Evolutionary conservation across 2,888 invertebrate genomes (phyloP), one percentile per base, ranked within the genome.

Genomic region (Stenichneumon culpator): DNA sequence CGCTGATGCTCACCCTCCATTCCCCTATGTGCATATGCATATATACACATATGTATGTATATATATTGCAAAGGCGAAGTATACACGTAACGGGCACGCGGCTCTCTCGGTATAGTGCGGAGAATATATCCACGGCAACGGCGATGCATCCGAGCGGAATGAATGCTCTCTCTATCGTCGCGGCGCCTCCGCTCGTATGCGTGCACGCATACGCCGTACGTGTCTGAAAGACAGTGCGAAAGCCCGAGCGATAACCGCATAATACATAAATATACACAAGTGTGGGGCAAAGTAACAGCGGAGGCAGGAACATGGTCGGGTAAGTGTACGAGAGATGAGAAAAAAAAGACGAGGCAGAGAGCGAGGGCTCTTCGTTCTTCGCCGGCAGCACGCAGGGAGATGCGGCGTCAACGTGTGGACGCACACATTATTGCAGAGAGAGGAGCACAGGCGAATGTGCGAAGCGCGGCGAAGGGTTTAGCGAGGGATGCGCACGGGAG

Each of bases 111-210:
- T 36, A 25, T 63, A 44, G 36, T 28, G 14, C 39, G 60, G 70
- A 69, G 7, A 50, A 47, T 50, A 69, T 78, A 69, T 52, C 32
- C 72, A 36, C 6, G 52, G 63, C 63, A 75, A 60, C 75, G 32
- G n/a, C 25, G 44, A 54, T 60, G 44, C 72, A 80, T 80, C 72
- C 75, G 83, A 80, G 83, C 70, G 72, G 65, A 84, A 80, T 80
- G 72, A 84, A 84, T 80, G 70, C 75, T 72, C 60, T 72, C 57
- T 44, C 44, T 72, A 80, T 80, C 75, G 75, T 72, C 67, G 67
- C 72, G 75, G 65, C 16, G 65, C 19, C 32, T 50, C 57, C 39
- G 36, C 52, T 44, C 39, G 70, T 52, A 47, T 68, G 67, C 70
- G 68, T 19, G 22, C 47, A 69, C 65, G 69, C 78, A 68, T 47